phyloP scores from a whole-genome alignment of 2,113 vertebrate species.

The Falco punctatus region DNA sequence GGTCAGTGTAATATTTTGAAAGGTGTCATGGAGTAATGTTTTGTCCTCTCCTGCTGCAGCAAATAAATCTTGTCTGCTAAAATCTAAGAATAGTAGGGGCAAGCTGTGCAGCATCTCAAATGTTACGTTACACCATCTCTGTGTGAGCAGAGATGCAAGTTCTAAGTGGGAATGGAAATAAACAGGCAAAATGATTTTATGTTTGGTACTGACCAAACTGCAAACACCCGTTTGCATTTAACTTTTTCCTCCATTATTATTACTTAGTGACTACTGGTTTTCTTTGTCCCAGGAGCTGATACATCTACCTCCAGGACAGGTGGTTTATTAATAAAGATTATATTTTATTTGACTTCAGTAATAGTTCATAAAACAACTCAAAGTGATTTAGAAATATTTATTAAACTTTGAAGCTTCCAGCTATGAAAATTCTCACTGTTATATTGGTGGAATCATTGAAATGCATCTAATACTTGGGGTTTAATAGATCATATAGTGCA shows the following conservation, averaged over 20 bases:
- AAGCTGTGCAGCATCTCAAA: neutral
- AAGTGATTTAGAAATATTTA: neutral
- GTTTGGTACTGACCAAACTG: neutral
- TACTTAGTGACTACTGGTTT: neutral
- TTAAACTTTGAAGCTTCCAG: neutral
- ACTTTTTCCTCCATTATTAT: neutral
- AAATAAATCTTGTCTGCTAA: neutral
- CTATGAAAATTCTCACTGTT: neutral
- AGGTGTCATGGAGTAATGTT: neutral
- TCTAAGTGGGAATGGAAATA: neutral
- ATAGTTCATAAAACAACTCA: neutral
- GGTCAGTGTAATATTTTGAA: neutral
- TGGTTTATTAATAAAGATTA: neutral
- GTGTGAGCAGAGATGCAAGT: neutral
- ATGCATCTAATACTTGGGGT: neutral
- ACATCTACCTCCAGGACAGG: neutral
- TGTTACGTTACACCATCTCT: neutral
- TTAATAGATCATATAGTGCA: neutral
- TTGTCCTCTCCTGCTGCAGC: neutral
- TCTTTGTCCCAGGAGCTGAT: neutral
- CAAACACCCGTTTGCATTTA: neutral
- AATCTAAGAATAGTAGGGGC: neutral
- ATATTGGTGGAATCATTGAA: neutral
- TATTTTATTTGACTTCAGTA: neutral
- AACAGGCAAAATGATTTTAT: fast-evolving